A percentile compares a stretch with the other conserved stretches of the same genome.
phyloP scores from a whole-genome alignment of 2,113 vertebrate species.

The Tyrannus savana region DNA sequence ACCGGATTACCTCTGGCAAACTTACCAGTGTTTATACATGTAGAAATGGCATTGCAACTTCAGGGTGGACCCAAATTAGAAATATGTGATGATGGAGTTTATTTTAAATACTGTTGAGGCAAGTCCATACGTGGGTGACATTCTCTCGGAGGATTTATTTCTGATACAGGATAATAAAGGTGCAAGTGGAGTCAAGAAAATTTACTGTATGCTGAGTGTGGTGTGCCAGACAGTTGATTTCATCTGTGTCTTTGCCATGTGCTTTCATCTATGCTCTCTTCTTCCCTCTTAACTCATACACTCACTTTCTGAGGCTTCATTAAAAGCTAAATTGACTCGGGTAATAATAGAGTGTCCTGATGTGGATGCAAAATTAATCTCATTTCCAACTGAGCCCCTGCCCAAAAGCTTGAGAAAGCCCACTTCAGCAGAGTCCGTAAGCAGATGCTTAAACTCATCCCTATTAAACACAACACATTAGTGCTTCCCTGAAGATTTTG shows the following conservation, averaged over 20 bases:
- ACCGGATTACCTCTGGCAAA: not conserved
- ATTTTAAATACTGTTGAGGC: not conserved
- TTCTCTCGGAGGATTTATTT: not conserved
- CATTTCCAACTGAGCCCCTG: not conserved
- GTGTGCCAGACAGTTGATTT: not conserved
- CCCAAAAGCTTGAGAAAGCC: not conserved
- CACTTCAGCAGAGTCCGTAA: not conserved
- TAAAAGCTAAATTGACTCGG: not conserved
- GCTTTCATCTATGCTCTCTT: not conserved
- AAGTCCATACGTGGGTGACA: not conserved
- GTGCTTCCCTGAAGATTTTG: constrained; percentile 9
- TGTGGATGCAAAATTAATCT: not conserved
- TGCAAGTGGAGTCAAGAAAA: not conserved
- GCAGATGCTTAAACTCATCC: not conserved
- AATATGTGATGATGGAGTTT: not conserved
- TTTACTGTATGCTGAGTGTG: not conserved
- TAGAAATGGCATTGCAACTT: not conserved
- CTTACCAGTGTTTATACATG: not conserved
- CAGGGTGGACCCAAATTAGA: not conserved
- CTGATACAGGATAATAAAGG: not conserved
- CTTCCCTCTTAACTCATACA: not conserved
- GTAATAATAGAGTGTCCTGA: not conserved
- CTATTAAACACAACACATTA: not conserved
- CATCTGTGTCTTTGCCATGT: not conserved
- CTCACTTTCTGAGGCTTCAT: not conserved